Percentiles rank a stretch among this genome's conserved stretches.
Conservation (phyloP, 2,888 invertebrate species). For the Melinaea menophilus region DNA sequence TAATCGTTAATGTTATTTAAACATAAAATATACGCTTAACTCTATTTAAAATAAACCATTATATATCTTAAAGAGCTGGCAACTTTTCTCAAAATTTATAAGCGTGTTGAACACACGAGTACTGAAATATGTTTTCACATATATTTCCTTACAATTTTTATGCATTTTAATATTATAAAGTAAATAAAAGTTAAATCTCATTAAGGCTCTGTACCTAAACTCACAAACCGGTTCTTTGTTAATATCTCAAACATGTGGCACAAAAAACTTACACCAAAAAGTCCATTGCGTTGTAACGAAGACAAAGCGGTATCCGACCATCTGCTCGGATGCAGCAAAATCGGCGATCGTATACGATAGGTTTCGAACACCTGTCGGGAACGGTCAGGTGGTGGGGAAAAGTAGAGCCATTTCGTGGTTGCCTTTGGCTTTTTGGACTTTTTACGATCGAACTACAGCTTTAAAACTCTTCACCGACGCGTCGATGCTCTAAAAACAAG, state of each 20-base stretch:
- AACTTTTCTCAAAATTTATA: no score
- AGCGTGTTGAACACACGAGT: no score
- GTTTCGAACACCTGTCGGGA: slow-evolving; percentile 58
- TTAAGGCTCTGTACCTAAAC: neutral
- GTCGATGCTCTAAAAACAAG: neutral
- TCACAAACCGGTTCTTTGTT: slow-evolving; percentile 7
- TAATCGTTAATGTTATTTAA: no score
- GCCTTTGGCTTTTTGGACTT: slow-evolving; percentile 31
- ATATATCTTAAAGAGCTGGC: no score
- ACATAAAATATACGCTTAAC: no score
- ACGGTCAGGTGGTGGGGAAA: slow-evolving; percentile 51
- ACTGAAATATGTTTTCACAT: no score
- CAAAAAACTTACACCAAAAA: slow-evolving; percentile 26
- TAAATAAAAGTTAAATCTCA: no score
- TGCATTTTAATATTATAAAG: no score
- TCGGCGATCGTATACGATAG: slow-evolving; percentile 35
- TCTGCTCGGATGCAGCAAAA: slow-evolving; percentile 34
- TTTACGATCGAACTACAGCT: slow-evolving; percentile 28
- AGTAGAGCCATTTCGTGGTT: slow-evolving; percentile 39
- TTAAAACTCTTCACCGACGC: slow-evolving; percentile 15
- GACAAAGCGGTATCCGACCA: slow-evolving; percentile 33
- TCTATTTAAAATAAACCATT: no score
- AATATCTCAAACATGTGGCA: slow-evolving; percentile 14
- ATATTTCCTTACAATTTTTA: no score
- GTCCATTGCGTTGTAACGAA: slow-evolving; percentile 28